Base-by-base conservation (phyloP, 2,888 invertebrate genomes). In the Portevinia maculata region DNA sequence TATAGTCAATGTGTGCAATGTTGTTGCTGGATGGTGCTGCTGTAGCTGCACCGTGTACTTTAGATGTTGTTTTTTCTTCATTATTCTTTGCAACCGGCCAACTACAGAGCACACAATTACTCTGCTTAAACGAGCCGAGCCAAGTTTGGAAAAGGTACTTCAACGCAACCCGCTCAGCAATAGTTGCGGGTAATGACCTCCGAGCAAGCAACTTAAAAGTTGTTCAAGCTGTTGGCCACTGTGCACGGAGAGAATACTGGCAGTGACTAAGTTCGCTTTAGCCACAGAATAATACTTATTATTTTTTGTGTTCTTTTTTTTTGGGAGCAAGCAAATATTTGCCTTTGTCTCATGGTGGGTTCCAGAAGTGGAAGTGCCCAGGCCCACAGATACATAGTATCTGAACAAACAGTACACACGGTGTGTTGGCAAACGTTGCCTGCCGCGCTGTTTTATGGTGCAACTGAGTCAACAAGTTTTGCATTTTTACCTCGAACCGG, bases 401-500 rank as follows among this genome's bases (percentile, higher is more conserved):
- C 70, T 53, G 53, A 39, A 52, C 46, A 76, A 64, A 71, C 50
- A 65, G 48, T 62, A 52, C 50, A 37, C 50, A 52, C 28, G 32
- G 41, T 24, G 13, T 28, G 15, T 52, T 52, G 60, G 52, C 46
- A 34, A 62, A 50, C 34, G 46, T 8, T 41, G 5, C 3, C 24
- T 24, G 24, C 24, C 24, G 5, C n/a, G 37, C 57, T 55, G 55
- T 65, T 69, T 70, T 75, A 50, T 81, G 71, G 76, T 83, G 70
- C 83, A 83, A 83, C 71, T 76, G 76, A 76, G 76, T 78, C 83
- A 83, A 83, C 83, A 83, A 78, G 83, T 83, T 83, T 83, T 78
- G 83, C 83, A 78, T 78, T 78, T 76, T 83, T 83, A 76, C 83
- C 76, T 83, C 76, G 76, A 83, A 76, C 78, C 52, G 78, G 62